Percentiles rank a stretch among this genome's conserved stretches.
Evolutionary conservation across 2,113 vertebrate species (phyloP).

Genomic region (Macheiramphus alcinus): DNA sequence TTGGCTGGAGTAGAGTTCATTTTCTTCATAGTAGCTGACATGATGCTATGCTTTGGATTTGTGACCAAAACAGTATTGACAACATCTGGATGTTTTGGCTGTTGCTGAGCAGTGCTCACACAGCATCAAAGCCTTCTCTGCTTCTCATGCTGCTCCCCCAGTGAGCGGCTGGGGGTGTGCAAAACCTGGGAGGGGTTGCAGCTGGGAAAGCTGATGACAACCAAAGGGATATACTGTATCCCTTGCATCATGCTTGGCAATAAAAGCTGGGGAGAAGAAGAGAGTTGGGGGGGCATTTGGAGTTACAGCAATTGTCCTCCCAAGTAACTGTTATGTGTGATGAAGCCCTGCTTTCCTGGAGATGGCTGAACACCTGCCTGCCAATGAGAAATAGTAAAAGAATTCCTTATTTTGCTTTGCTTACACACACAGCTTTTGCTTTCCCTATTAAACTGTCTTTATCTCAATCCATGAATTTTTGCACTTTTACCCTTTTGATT

Average conservation of each 20-base stretch:
- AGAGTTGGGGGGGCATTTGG: too few species aligned
- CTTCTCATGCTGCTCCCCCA: not conserved
- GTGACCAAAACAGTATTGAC: not conserved
- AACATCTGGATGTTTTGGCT: not conserved
- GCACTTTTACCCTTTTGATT: not conserved
- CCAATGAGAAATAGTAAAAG: not conserved
- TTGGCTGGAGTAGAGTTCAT: not conserved
- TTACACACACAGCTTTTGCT: not conserved
- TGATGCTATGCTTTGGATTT: not conserved
- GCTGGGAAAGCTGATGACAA: not conserved
- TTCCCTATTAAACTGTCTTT: not conserved
- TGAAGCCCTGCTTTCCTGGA: not conserved
- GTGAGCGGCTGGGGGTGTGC: not conserved
- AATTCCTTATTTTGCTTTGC: not conserved
- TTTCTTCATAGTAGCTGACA: not conserved
- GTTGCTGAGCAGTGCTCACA: not conserved
- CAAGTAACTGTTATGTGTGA: not conserved
- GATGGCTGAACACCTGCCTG: not conserved
- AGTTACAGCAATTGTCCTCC: not conserved
- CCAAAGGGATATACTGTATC: not conserved
- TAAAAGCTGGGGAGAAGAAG: not conserved
- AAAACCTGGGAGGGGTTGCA: not conserved
- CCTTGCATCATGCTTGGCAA: not conserved
- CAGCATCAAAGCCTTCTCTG: not conserved
- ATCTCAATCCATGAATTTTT: not conserved